Evolutionary conservation across 2,888 invertebrate species (phyloP), one percentile per base, ranked within the genome.

Genomic region (Agonopterix heracliana): DNA sequence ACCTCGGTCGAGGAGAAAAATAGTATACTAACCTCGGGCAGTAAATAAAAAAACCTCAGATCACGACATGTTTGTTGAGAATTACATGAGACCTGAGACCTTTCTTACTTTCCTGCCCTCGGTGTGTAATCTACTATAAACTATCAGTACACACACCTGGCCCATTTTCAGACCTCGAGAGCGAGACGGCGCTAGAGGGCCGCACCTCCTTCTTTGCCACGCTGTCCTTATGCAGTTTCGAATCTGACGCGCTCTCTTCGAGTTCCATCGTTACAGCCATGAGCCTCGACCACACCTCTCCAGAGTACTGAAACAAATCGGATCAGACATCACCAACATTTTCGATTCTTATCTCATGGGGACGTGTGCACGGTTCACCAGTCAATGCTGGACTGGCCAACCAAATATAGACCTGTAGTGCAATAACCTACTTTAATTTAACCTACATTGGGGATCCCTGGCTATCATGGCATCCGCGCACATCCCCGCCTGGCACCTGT

Each of bases 401-500:
- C 70, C 76, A 73, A 80, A 74, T 77, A 70, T 74, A 76, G 66
- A 68, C 65, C 62, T 59, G 65, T 71, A 82, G 86, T 88, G 87
- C 88, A 88, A 82, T 89, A 88, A 89, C 89, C 89, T 78, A 89
- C 73, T 88, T 88, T 82, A 76, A 71, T 76, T 73, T 86, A 85
- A 87, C 88, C 87, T 83, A 89, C 82, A 81, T 87, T 69, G 66
- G 65, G 71, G 72, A 74, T 77, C 71, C 79, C 78, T 79, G 78
- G 80, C 72, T 79, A 79, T 77, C 81, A 76, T 64, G 67, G 78
- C 67, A 73, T 71, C 71, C 72, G 88, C 69, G 78, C 78, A 62
- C 66, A 72, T 78, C 84, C 58, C 83, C 66, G 82, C 77, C 84
- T 86, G 88, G 89, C 71, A 89, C 89, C 80, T 73, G 68, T 59